Conservation (phyloP, 2,113 vertebrate genomes). For the Machaerirhynchus nigripectus region DNA sequence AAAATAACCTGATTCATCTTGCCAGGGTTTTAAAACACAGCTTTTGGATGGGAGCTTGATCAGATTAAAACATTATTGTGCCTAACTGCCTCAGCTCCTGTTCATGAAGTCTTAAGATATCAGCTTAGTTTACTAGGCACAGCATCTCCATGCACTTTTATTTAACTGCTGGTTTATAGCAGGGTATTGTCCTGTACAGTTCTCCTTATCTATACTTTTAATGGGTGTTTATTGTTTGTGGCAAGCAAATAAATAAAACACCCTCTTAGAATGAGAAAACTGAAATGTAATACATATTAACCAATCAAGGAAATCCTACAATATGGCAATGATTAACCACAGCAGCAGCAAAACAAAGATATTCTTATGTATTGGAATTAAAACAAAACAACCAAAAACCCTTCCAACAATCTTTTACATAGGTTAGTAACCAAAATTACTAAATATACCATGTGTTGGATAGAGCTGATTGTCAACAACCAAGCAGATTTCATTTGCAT, state of each 20-base stretch:
- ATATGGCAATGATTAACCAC: slow-evolving; percentile 51
- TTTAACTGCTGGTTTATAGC: slow-evolving; percentile 17
- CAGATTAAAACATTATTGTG: not conserved
- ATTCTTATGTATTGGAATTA: not conserved
- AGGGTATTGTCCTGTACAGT: not conserved
- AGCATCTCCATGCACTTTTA: not conserved
- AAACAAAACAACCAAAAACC: not conserved
- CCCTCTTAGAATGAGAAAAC: slow-evolving; percentile 10
- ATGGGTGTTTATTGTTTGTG: slow-evolving; percentile 59
- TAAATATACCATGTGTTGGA: not conserved
- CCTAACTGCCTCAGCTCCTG: not conserved
- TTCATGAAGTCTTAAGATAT: not conserved
- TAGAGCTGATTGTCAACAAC: not conserved
- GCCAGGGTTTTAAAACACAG: not conserved
- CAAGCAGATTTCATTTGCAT: not conserved
- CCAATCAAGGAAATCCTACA: slow-evolving; percentile 28
- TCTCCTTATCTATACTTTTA: slow-evolving; percentile 25
- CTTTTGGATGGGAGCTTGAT: not conserved
- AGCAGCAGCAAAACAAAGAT: not conserved
- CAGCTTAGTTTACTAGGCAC: not conserved
- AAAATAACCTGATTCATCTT: not conserved
- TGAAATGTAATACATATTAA: slow-evolving; percentile 52
- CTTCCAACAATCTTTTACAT: not conserved
- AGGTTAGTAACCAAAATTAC: not conserved
- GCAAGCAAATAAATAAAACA: slow-evolving; percentile 56